phyloP scores from a whole-genome alignment of 64 coral and sea anemone species.

The Pachyseris speciosa region DNA sequence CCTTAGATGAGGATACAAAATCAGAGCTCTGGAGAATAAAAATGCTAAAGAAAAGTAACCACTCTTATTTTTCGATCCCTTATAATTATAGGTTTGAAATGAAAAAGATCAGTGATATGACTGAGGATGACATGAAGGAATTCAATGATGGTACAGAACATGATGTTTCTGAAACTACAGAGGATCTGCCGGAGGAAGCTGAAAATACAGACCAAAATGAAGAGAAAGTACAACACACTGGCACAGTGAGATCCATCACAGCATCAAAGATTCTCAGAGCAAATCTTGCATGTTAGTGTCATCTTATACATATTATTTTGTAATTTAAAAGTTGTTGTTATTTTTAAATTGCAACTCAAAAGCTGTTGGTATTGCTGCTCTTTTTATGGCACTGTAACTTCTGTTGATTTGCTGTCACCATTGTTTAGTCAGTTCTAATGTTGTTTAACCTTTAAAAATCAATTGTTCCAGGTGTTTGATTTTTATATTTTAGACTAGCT shows the following conservation, averaged over 20 bases:
- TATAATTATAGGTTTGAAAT: slow-evolving; percentile 62
- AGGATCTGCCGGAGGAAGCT: slow-evolving; percentile 4
- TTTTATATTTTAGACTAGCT: too few relatives aligned
- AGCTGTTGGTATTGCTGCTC: too few relatives aligned
- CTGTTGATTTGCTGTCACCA: too few relatives aligned
- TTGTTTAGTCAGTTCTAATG: too few relatives aligned
- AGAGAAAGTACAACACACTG: not conserved
- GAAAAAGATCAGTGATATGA: slow-evolving; percentile 75
- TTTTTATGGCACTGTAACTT: too few relatives aligned
- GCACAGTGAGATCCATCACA: slow-evolving; percentile 18
- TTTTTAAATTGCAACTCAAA: too few relatives aligned
- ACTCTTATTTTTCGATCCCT: not conserved
- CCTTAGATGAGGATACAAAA: too few relatives aligned
- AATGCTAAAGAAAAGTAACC: too few relatives aligned
- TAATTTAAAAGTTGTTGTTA: not conserved
- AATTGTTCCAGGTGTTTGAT: too few relatives aligned
- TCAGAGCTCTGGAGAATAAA: too few relatives aligned
- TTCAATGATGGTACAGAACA: not conserved
- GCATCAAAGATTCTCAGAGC: slow-evolving; percentile 26
- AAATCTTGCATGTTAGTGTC: slow-evolving; percentile 32
- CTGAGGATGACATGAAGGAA: slow-evolving; percentile 59
- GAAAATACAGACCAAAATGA: not conserved
- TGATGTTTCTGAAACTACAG: not conserved
- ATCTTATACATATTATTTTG: not conserved
- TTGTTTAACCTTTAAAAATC: too few relatives aligned